Percentiles rank a stretch among this genome's conserved stretches.
phyloP scores from a whole-genome alignment of 2,888 invertebrate genomes.

The Nebria brevicollis region DNA sequence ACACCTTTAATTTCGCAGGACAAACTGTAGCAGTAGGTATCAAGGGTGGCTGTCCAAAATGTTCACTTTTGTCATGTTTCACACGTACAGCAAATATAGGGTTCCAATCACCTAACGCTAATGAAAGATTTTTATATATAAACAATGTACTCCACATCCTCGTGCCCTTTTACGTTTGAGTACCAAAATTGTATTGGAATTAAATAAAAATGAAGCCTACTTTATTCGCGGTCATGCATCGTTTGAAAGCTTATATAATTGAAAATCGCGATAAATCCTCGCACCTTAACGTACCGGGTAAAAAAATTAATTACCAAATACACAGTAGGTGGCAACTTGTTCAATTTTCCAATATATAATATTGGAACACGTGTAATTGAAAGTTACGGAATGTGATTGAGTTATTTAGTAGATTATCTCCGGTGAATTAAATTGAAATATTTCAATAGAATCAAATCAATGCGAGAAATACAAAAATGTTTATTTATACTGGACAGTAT shows the following conservation, averaged over 20 bases:
- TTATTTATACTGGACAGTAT: not conserved
- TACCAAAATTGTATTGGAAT: not conserved
- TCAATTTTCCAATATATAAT: conserved; percentile 27
- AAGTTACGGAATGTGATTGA: not conserved
- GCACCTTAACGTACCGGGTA: not conserved
- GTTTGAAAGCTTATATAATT: not conserved
- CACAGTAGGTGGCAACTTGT: conserved; percentile 29
- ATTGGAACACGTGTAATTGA: conserved; percentile 22
- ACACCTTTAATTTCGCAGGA: conserved; percentile 33
- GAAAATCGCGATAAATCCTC: not conserved
- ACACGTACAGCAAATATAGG: conserved; percentile 25
- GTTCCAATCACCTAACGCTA: not conserved
- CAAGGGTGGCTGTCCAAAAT: not conserved
- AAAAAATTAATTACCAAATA: conserved; percentile 40
- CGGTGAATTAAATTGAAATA: not conserved
- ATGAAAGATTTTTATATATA: conserved; percentile 14
- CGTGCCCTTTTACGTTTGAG: not conserved
- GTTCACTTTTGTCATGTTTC: conserved; percentile 23
- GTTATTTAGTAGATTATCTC: conserved; percentile 6
- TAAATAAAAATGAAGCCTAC: not conserved
- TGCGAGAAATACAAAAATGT: not conserved
- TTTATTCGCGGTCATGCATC: not conserved
- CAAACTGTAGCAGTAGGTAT: conserved; percentile 5
- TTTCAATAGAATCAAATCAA: conserved; percentile 12
- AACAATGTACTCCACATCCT: not conserved